phyloP scores from a whole-genome alignment of 2,113 vertebrate species.

The Geothlypis trichas region DNA sequence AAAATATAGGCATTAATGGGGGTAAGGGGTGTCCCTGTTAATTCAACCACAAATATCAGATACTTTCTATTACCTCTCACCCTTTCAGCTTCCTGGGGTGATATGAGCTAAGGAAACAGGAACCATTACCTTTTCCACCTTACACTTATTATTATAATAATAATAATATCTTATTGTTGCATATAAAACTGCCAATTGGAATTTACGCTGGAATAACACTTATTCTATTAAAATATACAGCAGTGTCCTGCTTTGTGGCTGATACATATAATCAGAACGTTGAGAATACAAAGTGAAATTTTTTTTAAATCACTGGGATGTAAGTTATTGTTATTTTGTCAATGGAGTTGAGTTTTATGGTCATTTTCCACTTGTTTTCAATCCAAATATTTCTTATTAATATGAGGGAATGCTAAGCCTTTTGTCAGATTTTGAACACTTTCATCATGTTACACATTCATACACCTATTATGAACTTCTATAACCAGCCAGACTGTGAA shows the following conservation, averaged over 20 bases:
- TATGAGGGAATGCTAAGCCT: not conserved
- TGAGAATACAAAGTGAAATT: not conserved
- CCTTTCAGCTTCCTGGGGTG: not conserved
- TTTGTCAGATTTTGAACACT: not conserved
- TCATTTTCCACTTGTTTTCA: not conserved
- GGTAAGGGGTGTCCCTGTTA: not conserved
- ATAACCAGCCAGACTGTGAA: not conserved
- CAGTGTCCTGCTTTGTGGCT: not conserved
- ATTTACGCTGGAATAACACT: not conserved
- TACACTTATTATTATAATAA: not conserved
- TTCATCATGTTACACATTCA: not conserved
- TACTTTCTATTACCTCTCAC: not conserved
- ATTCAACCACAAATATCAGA: not conserved
- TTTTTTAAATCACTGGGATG: not conserved
- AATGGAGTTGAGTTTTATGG: not conserved
- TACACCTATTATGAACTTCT: not conserved
- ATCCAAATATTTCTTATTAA: not conserved
- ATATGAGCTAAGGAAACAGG: not conserved
- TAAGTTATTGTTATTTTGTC: not conserved
- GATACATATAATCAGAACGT: not conserved
- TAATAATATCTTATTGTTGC: not conserved
- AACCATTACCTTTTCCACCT: not conserved
- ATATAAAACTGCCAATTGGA: not conserved
- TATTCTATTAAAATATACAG: not conserved
- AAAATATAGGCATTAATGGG: not conserved